Evolutionary conservation across 1,140 invertebrate species (phyloP).

Genomic region (Cyphomyrmex costatus): DNA sequence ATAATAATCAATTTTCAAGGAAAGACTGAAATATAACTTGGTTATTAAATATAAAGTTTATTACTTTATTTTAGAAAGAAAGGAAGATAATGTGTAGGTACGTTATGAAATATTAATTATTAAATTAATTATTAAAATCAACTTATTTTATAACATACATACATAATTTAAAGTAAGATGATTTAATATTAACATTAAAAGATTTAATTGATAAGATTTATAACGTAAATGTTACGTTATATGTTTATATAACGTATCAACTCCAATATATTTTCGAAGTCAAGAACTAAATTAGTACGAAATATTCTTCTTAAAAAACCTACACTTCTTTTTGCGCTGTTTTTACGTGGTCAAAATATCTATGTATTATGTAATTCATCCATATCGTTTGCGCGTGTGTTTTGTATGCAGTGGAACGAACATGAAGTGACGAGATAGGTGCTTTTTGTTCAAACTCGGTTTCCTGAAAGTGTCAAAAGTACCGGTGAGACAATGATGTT

Average conservation of each 20-base stretch:
- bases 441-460: background rate
- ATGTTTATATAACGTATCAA: background rate
- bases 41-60: background rate
- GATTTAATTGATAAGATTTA: background rate
- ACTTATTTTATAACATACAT: background rate
- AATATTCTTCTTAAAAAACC: background rate
- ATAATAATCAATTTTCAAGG: background rate
- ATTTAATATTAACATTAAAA: conserved; percentile 5
- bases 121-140: background rate
- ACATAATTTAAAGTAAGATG: background rate
- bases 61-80: background rate
- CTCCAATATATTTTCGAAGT: background rate
- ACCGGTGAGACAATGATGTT: background rate
- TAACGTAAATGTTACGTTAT: background rate
- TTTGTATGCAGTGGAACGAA: conserved; percentile 6
- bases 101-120: background rate
- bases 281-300: background rate
- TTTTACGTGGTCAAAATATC: background rate
- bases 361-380: conserved; percentile 12
- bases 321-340: background rate
- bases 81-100: background rate
- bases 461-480: conserved; percentile 1
- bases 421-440: background rate
- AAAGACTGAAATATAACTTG: background rate
- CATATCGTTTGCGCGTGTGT: conserved; percentile 12